Percentiles rank a stretch among this genome's conserved stretches.
Evolutionary conservation across 2,113 vertebrate genomes (phyloP).

Genomic region (Hypocryptadius cinnamomeus): DNA sequence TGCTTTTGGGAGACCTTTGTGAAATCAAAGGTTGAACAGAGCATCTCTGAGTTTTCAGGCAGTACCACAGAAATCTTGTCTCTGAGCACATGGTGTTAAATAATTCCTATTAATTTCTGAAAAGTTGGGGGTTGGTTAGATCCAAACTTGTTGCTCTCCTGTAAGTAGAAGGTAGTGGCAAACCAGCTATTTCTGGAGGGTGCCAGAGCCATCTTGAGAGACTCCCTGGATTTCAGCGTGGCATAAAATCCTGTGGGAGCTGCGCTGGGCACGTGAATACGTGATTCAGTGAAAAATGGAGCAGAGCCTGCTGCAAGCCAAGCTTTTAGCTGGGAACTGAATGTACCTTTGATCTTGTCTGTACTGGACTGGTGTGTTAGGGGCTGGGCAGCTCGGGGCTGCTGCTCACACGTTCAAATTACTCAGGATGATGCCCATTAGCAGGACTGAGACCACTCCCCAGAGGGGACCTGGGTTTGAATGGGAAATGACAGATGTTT

Average conservation of each 20-base stretch:
- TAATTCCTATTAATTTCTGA: background rate
- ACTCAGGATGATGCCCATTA: background rate
- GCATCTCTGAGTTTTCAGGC: background rate
- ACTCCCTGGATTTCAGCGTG: background rate
- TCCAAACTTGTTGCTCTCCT: background rate
- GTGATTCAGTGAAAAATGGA: background rate
- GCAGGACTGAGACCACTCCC: background rate
- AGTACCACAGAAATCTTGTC: background rate
- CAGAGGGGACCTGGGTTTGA: background rate
- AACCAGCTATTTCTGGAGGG: background rate
- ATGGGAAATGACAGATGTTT: background rate
- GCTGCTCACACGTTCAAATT: background rate
- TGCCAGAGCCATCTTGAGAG: background rate
- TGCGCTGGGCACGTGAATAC: background rate
- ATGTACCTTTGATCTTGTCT: background rate
- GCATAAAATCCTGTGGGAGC: background rate
- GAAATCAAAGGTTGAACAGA: background rate
- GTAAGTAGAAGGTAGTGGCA: background rate
- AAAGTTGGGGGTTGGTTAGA: background rate
- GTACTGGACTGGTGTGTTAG: background rate
- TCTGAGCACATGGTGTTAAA: background rate
- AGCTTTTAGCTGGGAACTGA: background rate
- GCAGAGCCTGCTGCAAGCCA: background rate
- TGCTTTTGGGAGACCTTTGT: background rate
- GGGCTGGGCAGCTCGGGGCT: background rate